Evolutionary conservation across 2,888 invertebrate species (phyloP), one percentile per base, ranked within the genome.

Genomic region (Drosophila pegasa): DNA sequence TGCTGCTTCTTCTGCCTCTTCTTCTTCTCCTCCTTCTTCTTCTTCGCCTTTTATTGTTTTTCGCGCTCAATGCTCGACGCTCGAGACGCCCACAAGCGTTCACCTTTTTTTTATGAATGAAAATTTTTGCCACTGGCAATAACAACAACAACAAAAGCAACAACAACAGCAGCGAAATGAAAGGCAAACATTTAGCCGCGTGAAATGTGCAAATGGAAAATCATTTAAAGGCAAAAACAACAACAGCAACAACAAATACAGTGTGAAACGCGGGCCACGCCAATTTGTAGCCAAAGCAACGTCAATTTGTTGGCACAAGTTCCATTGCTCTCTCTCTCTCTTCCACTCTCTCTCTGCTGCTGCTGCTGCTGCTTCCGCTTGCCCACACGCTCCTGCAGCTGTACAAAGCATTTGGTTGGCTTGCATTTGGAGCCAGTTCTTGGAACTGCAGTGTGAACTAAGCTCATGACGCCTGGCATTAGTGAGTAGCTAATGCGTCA

Each of bases 191-290:
- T 87, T 80, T 71, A 50, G 75, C 45, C 61, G 87, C 76, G 76
- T 82, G 69, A 85, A 88, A 75, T 89, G 83, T 88, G 78, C 80
- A 88, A 88, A 85, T 89, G 88, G 87, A 82, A 89, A 89, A 86
- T 83, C 87, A 80, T 83, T 86, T 78, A 80, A 77, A 74, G 51
- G 67, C 76, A 71, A 33, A 33, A 43, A 56, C 16, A 31, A 20
- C 29, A 59, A 54, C 48, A 51, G 52, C 54, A 57, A 50, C 22
- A 37, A 10, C 10, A 18, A 9, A 3, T 9, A 14, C 54, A 55
- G 35, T 48, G 16, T 27, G 52, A 52, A 78, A 43, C 47, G 55
- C 61, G 50, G 59, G 54, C 57, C 61, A 54, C 22, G 56, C 58
- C 75, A 75, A 63, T 56, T 56, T 59, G 69, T 56, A 75, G 78